phyloP scores from a whole-genome alignment of 2,113 vertebrate genomes.

The Corythornis cristatus region DNA sequence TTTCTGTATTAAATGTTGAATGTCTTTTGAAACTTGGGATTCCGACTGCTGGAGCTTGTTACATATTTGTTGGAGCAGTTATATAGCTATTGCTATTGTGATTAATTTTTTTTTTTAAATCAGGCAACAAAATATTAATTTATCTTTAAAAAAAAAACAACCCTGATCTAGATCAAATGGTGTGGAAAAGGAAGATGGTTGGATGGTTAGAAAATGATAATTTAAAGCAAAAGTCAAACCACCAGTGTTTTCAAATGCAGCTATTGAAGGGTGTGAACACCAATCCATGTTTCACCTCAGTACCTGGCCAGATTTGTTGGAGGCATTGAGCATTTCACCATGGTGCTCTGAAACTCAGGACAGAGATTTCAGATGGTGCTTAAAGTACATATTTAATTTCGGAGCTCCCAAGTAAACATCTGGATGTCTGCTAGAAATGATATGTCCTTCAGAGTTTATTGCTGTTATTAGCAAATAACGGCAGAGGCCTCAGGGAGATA shows the following conservation, averaged over 20 bases:
- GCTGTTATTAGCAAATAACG: background rate
- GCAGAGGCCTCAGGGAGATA: background rate
- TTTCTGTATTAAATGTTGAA: background rate
- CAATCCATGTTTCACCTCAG: slow-evolving; percentile 32
- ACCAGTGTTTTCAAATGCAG: background rate
- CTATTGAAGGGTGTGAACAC: background rate
- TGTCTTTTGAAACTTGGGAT: background rate
- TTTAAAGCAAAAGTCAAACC: background rate
- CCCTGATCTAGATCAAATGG: background rate
- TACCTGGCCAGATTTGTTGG: background rate
- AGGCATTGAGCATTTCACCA: background rate
- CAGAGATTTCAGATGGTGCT: background rate
- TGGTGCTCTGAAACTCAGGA: background rate
- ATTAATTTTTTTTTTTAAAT: background rate
- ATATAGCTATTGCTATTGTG: background rate
- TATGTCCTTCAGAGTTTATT: background rate
- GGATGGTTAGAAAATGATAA: background rate
- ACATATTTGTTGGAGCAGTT: background rate
- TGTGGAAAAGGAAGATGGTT: background rate
- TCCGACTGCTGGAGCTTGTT: background rate
- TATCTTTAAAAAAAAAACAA: background rate
- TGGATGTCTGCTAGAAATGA: background rate
- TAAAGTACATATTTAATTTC: background rate
- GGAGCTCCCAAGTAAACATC: background rate
- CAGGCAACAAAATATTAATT: background rate